Base-by-base conservation (phyloP, 1,140 invertebrate species). In the Drosophila subpulchrella region DNA sequence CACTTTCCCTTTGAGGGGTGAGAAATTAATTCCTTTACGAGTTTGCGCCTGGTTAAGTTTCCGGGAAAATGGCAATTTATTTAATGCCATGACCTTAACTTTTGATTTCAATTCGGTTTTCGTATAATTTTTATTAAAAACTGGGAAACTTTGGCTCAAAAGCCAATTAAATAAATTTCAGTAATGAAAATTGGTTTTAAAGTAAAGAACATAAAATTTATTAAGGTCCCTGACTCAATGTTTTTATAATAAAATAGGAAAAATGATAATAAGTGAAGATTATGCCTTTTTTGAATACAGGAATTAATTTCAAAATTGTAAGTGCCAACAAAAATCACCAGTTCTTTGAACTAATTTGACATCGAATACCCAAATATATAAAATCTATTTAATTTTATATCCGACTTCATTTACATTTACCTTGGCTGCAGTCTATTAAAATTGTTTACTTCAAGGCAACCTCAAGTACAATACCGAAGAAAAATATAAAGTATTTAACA, bases 401-500 rank as follows among this genome's bases (percentile, higher is more conserved):
- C n/a, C 36, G 24, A 13, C 32, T 60, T 65, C 17, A 47, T 46
- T 67, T 67, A 34, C 15, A 61, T 11, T 67, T 67, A 12, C 39
- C n/a, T 46, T 6, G 17, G 1, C 12, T 6, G 11, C 8, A 17
- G 7, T 38, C 36, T 17, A 17, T 58, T 57, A 58, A 58, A 41
- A 15, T 10, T 27, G 8, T 20, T 30, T 47, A 70, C 51, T 70
- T 70, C 65, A 47, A 75, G 47, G 11, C 36, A 41, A 15, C n/a
- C n/a, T 17, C n/a, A 13, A 44, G 15, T 41, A 36, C 30, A 51
- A 75, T 30, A 15, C 30, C 10, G 3, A 68, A 56, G 72, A 55
- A 76, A 74, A 84, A 60, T 55, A 68, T 80, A 71, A 78, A 75
- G 80, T 88, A 84, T 89, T 88, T 89, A 88, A 72, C 54, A 83